A percentile compares a stretch with the other conserved stretches of the same genome.
These are phyloP conservation scores for Zophobas atratus DNA, from an alignment of 1,140 invertebrate genomes.

Conservation along the genomic window DNA sequence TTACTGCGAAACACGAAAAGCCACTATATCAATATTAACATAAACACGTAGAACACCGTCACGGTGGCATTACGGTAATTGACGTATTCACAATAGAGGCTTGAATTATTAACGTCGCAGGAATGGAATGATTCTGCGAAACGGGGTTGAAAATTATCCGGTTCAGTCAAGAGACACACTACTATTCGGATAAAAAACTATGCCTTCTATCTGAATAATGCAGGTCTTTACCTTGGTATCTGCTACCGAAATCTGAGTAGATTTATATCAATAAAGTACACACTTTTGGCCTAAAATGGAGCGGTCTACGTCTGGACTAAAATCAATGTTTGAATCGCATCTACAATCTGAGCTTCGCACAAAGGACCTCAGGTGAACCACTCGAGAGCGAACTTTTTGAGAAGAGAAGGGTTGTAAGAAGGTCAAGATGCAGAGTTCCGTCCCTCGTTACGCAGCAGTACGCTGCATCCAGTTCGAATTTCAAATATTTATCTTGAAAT, in stretches of 20 bases:
- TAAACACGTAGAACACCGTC: constrained; percentile 14
- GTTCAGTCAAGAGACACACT: too few relatives aligned
- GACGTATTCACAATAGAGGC: constrained; percentile 20
- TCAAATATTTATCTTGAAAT: constrained; percentile 31
- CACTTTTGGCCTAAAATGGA: too few relatives aligned
- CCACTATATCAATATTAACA: constrained; percentile 37
- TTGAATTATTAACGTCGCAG: constrained; percentile 20
- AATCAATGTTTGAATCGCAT: too few relatives aligned
- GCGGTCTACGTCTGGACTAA: too few relatives aligned
- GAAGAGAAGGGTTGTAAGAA: constrained; percentile 47
- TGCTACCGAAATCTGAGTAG: too few relatives aligned
- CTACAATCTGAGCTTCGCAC: neutral
- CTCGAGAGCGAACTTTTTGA: neutral
- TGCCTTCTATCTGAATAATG: too few relatives aligned
- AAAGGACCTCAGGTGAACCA: constrained; percentile 11
- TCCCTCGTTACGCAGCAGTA: constrained; percentile 2
- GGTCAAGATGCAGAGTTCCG: constrained; percentile 31
- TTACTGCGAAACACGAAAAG: constrained; percentile 25
- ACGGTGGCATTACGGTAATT: constrained; percentile 20
- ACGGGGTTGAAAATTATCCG: neutral
- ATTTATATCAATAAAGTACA: too few relatives aligned
- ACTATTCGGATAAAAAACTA: too few relatives aligned
- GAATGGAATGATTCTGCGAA: neutral
- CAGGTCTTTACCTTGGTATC: too few relatives aligned
- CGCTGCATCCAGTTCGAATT: constrained; percentile 24